phyloP scores from a whole-genome alignment of 2,797 vertebrate species.

The Sebastiscus tertius region DNA sequence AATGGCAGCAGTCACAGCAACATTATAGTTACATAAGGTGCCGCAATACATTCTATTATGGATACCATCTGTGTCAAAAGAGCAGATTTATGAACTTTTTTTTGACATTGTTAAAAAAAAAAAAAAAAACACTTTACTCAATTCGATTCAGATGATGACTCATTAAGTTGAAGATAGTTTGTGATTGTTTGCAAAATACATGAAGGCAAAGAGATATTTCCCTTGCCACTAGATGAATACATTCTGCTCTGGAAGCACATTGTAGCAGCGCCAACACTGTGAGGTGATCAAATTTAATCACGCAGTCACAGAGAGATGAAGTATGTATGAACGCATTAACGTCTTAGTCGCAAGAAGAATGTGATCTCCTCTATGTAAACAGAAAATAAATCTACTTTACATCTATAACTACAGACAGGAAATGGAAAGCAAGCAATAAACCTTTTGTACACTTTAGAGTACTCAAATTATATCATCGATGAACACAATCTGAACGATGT shows the following conservation, averaged over 20 bases:
- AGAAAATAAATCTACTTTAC: not conserved
- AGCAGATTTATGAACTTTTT: not conserved
- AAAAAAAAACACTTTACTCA: not conserved
- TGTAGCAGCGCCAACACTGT: not conserved
- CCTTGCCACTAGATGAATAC: not conserved
- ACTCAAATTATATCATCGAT: not conserved
- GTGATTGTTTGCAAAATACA: not conserved
- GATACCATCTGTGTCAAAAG: not conserved
- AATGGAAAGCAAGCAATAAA: slow-evolving; percentile 5
- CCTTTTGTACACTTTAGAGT: not conserved
- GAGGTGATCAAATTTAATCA: slow-evolving; percentile 25
- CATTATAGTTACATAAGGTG: not conserved
- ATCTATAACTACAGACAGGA: not conserved
- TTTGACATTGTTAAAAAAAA: not conserved
- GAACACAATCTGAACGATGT: not conserved
- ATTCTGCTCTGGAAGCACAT: slow-evolving; percentile 15
- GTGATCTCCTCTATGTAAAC: slow-evolving; percentile 7
- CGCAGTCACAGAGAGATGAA: not conserved
- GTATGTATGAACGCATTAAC: not conserved
- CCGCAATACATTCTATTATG: not conserved
- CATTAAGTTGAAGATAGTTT: not conserved
- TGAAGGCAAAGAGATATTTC: slow-evolving; percentile 4
- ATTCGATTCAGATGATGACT: slow-evolving; percentile 16
- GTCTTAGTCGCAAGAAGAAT: not conserved
- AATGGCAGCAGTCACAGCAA: not conserved